phyloP scores from a whole-genome alignment of 92 coral and sea anemone species.

The Phenganax marumi region DNA sequence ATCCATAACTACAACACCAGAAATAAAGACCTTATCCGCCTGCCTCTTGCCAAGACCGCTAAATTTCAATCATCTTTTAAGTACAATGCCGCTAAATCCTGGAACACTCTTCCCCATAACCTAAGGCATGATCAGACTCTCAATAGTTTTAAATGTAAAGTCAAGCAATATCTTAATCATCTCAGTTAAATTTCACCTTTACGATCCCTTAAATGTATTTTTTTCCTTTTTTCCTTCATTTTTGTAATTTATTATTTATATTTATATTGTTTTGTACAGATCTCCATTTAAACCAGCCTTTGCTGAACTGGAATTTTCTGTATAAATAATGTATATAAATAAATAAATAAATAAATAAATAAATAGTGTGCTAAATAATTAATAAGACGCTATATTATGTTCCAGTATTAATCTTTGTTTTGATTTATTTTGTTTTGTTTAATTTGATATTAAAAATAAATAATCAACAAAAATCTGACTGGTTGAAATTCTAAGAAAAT shows the following conservation, averaged over 20 bases:
- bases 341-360: conserved; percentile 20
- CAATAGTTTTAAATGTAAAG: too few species aligned
- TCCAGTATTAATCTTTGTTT: too few species aligned
- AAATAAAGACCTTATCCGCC: conserved; percentile 38
- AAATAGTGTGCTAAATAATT: too few species aligned
- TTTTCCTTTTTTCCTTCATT: background rate
- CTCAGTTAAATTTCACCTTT: conserved; percentile 32
- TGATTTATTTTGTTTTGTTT: too few species aligned
- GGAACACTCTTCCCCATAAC: conserved; percentile 16
- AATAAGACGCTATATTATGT: too few species aligned
- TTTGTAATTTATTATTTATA: background rate
- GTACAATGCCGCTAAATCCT: conserved; percentile 31
- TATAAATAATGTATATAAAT: conserved; percentile 17
- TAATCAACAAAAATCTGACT: too few species aligned
- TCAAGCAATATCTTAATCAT: background rate
- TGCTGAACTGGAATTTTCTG: conserved; percentile 23
- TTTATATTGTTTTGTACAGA: conserved; percentile 35
- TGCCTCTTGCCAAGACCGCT: conserved; percentile 23
- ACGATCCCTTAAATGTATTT: conserved; percentile 22
- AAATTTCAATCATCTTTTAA: conserved; percentile 39
- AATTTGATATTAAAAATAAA: too few species aligned
- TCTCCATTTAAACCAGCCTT: conserved; percentile 41
- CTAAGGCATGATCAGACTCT: too few species aligned
- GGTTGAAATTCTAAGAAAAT: too few species aligned
- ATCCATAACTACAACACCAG: conserved; percentile 32